Evolutionary conservation across 30 jellyfish, hydroid and myxozoan species (phyloP), one percentile per base, ranked within the genome.

Genomic region (Clytia hemisphaerica): DNA sequence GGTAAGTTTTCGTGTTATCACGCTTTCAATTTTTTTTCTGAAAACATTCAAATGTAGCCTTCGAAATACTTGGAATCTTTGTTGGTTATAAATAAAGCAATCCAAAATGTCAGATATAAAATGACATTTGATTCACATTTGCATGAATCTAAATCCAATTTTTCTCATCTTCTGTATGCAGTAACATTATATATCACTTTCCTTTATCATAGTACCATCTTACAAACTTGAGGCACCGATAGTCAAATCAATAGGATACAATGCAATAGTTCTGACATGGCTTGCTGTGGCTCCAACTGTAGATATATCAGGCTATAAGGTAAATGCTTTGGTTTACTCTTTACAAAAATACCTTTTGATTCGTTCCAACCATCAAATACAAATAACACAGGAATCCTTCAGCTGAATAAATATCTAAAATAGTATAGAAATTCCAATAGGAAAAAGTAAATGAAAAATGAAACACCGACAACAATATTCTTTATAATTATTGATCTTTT

Each of bases 241-340:
- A 40, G 74, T 78, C n/a, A 71, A 92, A 40, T 84, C 93, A 2
- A 67, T 68, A 55, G 96, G 96, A 42, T 53, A 54, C 45, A 60
- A 75, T 33, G 84, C 96, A 15, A 68, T 86, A 33, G 94, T 72
- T 25, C 69, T 86, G 46, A 33, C 88, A 3, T 86, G 96, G 96
- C 59, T 73, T 21, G 79, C 84, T n/a, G 72, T 72, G 35, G 6
- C 78, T 2, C 32, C 27, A 15, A 38, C 82, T 19, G 77, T 64
- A 25, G 76, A 77, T 55, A 67, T 86, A 53, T 37, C 73, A 30
- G 94, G 92, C 14, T 86, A 86, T 67, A 86, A 78, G 87, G 96
- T 86, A 72, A 57, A 1, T 58, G 32, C 34, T 44, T 16, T 22
- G 7, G 2, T 2, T 46, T n/a, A 46, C 25, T 30, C 3, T 2